Evolutionary conservation across 1,140 invertebrate genomes (phyloP).

Genomic region (Lordiphosa collinella): DNA sequence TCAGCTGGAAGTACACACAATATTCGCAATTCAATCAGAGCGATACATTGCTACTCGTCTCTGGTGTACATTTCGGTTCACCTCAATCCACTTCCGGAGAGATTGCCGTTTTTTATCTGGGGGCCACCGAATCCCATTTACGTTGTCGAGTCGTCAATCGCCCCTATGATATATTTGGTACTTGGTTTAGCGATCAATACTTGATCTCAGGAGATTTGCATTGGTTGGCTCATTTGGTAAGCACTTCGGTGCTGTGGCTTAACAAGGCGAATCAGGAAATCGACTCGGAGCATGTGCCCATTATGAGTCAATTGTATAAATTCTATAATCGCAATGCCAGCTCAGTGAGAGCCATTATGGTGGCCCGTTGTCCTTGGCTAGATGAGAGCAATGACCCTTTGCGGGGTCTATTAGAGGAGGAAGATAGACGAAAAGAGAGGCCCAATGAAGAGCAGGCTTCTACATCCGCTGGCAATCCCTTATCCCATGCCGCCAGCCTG

Average conservation of each 20-base stretch:
- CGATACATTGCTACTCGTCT: constrained; percentile 91
- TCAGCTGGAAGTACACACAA: constrained; percentile 94
- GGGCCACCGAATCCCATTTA: constrained; percentile 83
- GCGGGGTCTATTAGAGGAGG: not conserved
- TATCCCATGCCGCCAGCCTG: constrained; percentile 57
- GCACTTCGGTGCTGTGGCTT: constrained; percentile 89
- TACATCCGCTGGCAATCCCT: constrained; percentile 47
- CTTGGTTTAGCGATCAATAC: constrained; percentile 92
- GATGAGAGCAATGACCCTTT: constrained; percentile 69
- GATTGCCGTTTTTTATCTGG: constrained; percentile 92
- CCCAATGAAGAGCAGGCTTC: constrained; percentile 8
- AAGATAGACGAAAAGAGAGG: not conserved
- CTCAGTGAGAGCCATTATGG: constrained; percentile 81
- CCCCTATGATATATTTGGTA: constrained; percentile 94
- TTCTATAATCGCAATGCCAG: constrained; percentile 93
- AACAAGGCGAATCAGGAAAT: constrained; percentile 92
- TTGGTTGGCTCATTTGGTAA: constrained; percentile 90
- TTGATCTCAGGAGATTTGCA: constrained; percentile 89
- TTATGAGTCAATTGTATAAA: constrained; percentile 88
- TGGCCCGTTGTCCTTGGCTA: constrained; percentile 79
- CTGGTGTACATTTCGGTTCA: constrained; percentile 92
- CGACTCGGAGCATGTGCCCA: constrained; percentile 89
- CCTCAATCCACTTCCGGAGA: constrained; percentile 90
- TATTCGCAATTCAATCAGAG: constrained; percentile 93
- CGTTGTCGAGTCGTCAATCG: constrained; percentile 92